Percentiles rank a stretch among this genome's conserved stretches.
Evolutionary conservation across 2,888 invertebrate species (phyloP).

Genomic region (Heliconius charithonia): DNA sequence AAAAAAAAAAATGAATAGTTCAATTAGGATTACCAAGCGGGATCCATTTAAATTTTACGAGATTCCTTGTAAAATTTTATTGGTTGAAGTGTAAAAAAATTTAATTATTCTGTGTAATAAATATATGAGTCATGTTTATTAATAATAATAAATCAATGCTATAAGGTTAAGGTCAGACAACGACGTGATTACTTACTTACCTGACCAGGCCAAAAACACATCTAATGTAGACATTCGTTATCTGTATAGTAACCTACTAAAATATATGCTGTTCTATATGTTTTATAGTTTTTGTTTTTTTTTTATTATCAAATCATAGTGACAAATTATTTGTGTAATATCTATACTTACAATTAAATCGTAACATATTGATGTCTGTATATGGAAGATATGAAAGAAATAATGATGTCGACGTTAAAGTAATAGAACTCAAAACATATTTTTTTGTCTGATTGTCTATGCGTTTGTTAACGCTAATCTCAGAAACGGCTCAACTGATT

Average conservation of each 20-base stretch:
- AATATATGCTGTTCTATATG: too few species aligned
- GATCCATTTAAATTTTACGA: too few species aligned
- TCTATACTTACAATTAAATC: neutral
- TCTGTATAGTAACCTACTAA: too few species aligned
- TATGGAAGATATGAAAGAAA: neutral
- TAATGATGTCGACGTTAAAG: neutral
- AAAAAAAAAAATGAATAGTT: too few species aligned
- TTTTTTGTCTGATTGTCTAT: neutral
- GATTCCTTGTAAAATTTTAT: too few species aligned
- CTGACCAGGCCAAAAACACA: conserved; percentile 25
- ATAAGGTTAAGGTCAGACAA: conserved; percentile 46
- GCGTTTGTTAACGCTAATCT: too few species aligned
- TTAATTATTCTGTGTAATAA: neutral
- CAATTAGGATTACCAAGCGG: too few species aligned
- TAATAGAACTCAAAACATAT: neutral
- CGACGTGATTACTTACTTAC: conserved; percentile 43
- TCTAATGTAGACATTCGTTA: neutral
- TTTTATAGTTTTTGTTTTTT: neutral
- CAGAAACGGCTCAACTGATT: too few species aligned
- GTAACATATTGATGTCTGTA: neutral
- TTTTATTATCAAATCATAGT: neutral
- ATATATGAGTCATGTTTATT: neutral
- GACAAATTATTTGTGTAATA: neutral
- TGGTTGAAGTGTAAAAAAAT: too few species aligned
- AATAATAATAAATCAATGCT: conserved; percentile 8